Percentiles rank a stretch among this genome's conserved stretches.
Evolutionary conservation across 2,797 vertebrate species (phyloP).

Genomic region (Schizopygopsis malacanthus): DNA sequence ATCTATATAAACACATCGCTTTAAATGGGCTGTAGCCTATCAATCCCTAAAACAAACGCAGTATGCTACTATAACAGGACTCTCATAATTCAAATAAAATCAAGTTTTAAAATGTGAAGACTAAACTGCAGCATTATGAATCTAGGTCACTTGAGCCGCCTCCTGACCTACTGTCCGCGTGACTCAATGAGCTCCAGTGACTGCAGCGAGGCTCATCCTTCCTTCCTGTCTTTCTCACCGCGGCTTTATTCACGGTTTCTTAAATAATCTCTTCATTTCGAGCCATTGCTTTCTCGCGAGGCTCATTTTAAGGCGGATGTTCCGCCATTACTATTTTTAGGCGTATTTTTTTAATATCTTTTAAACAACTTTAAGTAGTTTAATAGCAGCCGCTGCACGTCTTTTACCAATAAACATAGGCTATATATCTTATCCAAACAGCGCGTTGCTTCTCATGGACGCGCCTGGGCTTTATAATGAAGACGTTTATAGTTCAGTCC

Average conservation of each 20-base stretch:
- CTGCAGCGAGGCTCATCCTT: neutral
- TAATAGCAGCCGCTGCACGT: neutral
- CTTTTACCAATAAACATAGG: neutral
- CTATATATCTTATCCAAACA: neutral
- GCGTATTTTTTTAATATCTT: too few relatives aligned
- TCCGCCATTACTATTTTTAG: too few relatives aligned
- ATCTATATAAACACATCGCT: neutral
- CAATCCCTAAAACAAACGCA: neutral
- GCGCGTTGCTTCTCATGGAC: neutral
- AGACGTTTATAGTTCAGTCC: neutral
- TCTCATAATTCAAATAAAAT: neutral
- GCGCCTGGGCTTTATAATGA: neutral
- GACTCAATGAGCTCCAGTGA: slow-evolving; percentile 48
- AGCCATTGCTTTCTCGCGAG: neutral
- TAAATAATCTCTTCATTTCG: neutral
- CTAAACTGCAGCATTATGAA: slow-evolving; percentile 22
- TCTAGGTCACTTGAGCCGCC: slow-evolving; percentile 62
- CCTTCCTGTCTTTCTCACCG: neutral
- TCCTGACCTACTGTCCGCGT: slow-evolving; percentile 65
- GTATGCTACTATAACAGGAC: neutral
- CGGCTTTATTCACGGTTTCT: neutral
- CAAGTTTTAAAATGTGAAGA: neutral
- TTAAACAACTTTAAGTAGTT: neutral
- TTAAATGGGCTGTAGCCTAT: neutral
- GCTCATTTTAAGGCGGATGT: neutral